These are phyloP conservation scores for Erebia aethiops DNA, from an alignment of 2,888 invertebrate species.

Conservation along the genomic window DNA sequence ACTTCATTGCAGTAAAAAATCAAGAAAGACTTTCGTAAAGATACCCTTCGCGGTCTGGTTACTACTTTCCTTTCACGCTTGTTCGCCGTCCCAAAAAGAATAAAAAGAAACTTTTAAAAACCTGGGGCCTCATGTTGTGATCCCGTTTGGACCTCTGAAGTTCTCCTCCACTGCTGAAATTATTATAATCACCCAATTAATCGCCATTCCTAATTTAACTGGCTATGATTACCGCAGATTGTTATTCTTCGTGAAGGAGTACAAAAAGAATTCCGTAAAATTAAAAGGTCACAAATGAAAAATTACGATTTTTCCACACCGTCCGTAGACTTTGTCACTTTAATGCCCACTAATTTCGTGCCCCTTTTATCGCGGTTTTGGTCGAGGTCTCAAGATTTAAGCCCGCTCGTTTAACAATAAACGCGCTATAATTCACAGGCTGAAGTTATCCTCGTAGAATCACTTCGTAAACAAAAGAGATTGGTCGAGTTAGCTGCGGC, in stretches of 20 bases:
- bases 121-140: too few species aligned
- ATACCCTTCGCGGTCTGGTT: too few species aligned
- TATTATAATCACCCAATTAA: too few species aligned
- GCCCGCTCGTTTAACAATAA: slow-evolving; percentile 18
- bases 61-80: too few species aligned
- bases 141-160: too few species aligned
- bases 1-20: too few species aligned
- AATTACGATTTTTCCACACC: neutral
- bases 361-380: slow-evolving; percentile 13
- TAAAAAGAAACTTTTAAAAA: too few species aligned
- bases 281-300: neutral
- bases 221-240: neutral
- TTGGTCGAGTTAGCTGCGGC: neutral
- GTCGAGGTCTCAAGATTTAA: slow-evolving; percentile 15
- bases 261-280: neutral
- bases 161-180: too few species aligned
- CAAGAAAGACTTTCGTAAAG: too few species aligned
- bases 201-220: too few species aligned
- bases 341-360: slow-evolving; percentile 13
- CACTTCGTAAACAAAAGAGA: slow-evolving; percentile 18
- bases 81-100: too few species aligned
- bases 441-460: slow-evolving; percentile 13
- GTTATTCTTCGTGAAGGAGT: neutral
- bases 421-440: slow-evolving; percentile 22
- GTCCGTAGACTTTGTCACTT: slow-evolving; percentile 11